A percentile compares a stretch with the other conserved stretches of the same genome.
phyloP scores from a whole-genome alignment of 2,888 invertebrate genomes.

The Macropis europaea region DNA sequence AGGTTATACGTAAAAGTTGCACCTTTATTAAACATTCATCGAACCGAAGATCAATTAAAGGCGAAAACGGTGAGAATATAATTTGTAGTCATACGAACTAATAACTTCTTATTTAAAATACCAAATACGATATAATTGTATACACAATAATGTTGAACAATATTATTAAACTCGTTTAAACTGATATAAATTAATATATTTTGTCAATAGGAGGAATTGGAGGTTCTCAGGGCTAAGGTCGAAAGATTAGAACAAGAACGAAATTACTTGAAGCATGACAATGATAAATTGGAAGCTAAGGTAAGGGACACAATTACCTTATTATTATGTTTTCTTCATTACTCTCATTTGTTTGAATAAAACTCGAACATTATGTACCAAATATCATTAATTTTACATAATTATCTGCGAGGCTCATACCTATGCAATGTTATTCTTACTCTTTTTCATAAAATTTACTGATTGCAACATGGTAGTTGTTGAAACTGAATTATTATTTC shows the following conservation, averaged over 20 bases:
- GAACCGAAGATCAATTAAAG: conserved; percentile 95
- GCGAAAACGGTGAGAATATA: conserved; percentile 87
- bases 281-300: conserved; percentile 94
- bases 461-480: too few relatives aligned
- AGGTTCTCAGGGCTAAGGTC: conserved; percentile 88
- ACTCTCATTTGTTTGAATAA: background rate
- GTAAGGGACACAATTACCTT: conserved; percentile 83
- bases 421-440: too few relatives aligned
- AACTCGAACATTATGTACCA: too few relatives aligned
- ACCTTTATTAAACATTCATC: conserved; percentile 94
- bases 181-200: background rate
- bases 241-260: conserved; percentile 94
- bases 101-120: background rate
- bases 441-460: too few relatives aligned
- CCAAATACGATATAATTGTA: background rate
- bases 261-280: conserved; percentile 91
- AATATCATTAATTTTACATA: too few relatives aligned
- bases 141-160: background rate
- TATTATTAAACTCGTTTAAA: background rate
- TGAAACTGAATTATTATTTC: too few relatives aligned
- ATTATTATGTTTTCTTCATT: background rate
- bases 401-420: too few relatives aligned
- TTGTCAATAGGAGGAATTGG: conserved; percentile 89
- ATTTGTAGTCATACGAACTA: background rate
- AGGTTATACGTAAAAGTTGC: conserved; percentile 94